Evolutionary conservation across 2,888 invertebrate genomes (phyloP), one percentile per base, ranked within the genome.

Genomic region (Dromius quadrimaculatus): DNA sequence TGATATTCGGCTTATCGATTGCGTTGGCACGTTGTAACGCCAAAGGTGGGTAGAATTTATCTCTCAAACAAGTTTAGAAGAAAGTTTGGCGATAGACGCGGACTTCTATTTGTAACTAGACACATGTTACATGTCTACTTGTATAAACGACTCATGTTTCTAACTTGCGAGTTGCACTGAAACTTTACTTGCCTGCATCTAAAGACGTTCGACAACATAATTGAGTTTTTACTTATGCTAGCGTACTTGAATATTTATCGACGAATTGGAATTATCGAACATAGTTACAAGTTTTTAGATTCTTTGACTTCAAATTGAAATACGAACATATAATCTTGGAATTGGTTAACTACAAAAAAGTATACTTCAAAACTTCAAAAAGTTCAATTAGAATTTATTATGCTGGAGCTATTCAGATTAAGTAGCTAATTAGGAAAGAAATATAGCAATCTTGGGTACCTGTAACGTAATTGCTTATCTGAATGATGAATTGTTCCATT

Each of bases 31-130:
- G 20, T 9, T 68, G 68, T 17, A 19, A 59, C 32, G 41, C 28
- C 57, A 43, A 59, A 57, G 68, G 68, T 68, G 47, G 34, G 68
- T 57, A 5, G 36, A 61, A 61, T 41, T 36, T 61, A 38, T 61
- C 36, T 36, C 19, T 22, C 32, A 4, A 28, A 4, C 23, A 34
- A 57, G 57, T 57, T 57, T 57, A 57, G 57, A 57, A 47, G 47
- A 43, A 47, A 47, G 47, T 47, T 47, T 17, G 13, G 2, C 47
- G 47, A 47, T 47, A 20, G 47, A 47, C n/a, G 22, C 22, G n/a
- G 11, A 47, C 47, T 41, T 13, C 41, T 41, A 41, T 15, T 15
- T 23, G 28, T 32, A 20, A 59, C 13, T 22, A 41, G 62, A 57
- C 62, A 61, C 36, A 41, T 23, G 23, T 23, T 38, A 61, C 34